phyloP scores from a whole-genome alignment of 2,113 vertebrate genomes.

The Petroica traversi region DNA sequence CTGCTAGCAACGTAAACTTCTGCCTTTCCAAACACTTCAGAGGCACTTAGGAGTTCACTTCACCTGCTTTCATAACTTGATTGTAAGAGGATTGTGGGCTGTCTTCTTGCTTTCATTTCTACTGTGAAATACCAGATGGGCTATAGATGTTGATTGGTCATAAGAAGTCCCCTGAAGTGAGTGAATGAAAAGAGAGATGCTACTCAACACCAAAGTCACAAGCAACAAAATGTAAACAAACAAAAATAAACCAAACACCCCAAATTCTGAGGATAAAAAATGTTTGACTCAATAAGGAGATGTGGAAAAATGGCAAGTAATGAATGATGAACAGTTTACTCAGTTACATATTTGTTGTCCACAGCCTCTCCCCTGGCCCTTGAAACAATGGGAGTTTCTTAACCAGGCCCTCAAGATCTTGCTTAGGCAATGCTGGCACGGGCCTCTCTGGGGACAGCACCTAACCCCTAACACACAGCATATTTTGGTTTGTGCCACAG shows the following conservation, averaged over 20 bases:
- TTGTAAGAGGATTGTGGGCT: background rate
- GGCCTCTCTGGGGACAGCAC: background rate
- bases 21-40: background rate
- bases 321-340: background rate
- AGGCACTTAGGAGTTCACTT: background rate
- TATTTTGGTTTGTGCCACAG: background rate
- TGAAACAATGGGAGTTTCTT: background rate
- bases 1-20: background rate
- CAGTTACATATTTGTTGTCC: background rate
- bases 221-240: background rate
- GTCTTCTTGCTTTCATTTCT: background rate
- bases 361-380: background rate
- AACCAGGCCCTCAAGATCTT: fast-evolving
- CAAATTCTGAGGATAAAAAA: background rate
- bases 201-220: background rate
- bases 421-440: background rate
- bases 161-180: background rate
- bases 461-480: too few species aligned
- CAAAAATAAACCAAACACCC: background rate
- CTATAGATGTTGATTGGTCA: background rate
- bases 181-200: background rate
- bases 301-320: background rate
- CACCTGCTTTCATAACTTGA: fast-evolving
- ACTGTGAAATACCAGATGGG: background rate
- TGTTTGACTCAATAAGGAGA: background rate